Evolutionary conservation across 2,888 invertebrate species (phyloP).

Genomic region (Pollenia amentaria): DNA sequence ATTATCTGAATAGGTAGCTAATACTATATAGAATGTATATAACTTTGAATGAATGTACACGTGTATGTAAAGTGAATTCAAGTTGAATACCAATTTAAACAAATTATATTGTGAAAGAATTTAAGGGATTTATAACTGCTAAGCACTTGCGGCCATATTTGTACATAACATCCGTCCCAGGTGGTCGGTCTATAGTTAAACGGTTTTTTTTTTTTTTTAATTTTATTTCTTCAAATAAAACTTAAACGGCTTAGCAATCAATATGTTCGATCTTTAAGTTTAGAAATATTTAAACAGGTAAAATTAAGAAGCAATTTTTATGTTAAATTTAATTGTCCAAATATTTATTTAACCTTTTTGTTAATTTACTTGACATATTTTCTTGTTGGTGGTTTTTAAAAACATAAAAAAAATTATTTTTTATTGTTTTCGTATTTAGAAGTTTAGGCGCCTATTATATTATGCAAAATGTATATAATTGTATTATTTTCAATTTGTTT

Average conservation of each 20-base stretch:
- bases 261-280: not conserved
- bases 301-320: not conserved
- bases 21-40: too few species aligned
- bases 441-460: constrained; percentile 36
- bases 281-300: not conserved
- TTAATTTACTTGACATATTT: constrained; percentile 1
- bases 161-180: constrained; percentile 53
- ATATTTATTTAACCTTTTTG: constrained; percentile 6
- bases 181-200: constrained; percentile 34
- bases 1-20: constrained; percentile 11
- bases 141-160: constrained; percentile 42
- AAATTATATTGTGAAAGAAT: constrained; percentile 30
- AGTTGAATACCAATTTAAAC: constrained; percentile 21
- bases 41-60: not conserved
- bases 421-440: not conserved
- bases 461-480: constrained; percentile 27
- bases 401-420: not conserved
- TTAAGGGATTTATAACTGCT: constrained; percentile 31
- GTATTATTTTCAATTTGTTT: not conserved
- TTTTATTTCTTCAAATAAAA: not conserved
- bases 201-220: not conserved
- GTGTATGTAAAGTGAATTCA: not conserved
- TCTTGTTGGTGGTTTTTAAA: too few species aligned
- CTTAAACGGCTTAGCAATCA: not conserved
- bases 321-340: constrained; percentile 1